A percentile compares a stretch with the other conserved stretches of the same genome.
Evolutionary conservation across 2,797 vertebrate species (phyloP).

Genomic region (Hydrophis major): DNA sequence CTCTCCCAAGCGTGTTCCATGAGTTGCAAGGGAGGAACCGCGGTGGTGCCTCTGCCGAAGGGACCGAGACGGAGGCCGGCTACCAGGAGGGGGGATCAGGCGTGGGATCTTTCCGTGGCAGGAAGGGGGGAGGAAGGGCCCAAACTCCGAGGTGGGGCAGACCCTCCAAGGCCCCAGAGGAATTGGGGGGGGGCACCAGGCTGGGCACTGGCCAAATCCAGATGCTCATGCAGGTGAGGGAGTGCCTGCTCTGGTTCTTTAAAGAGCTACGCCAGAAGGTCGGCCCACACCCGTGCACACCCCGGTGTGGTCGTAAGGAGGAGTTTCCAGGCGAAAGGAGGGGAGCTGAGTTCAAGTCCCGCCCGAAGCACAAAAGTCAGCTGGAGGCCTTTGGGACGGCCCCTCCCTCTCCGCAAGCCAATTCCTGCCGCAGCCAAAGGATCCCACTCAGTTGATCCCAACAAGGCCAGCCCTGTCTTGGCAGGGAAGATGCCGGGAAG

Average conservation of each 20-base stretch:
- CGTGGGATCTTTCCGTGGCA: no score
- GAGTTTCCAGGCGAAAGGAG: background rate
- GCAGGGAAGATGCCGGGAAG: background rate
- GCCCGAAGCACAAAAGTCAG: background rate
- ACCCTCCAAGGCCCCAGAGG: background rate
- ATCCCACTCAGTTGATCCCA: background rate
- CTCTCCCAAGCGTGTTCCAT: accelerated
- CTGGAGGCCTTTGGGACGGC: no score
- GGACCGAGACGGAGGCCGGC: background rate
- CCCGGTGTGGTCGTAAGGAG: background rate
- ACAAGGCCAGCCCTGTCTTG: background rate
- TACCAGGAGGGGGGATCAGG: background rate
- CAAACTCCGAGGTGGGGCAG: background rate
- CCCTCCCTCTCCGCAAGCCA: background rate
- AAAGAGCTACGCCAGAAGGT: background rate
- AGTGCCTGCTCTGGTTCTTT: background rate
- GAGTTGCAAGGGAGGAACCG: background rate
- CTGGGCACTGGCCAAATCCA: background rate
- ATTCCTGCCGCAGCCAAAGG: background rate
- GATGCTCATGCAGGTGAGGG: background rate
- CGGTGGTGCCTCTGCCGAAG: no score
- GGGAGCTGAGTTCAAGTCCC: background rate
- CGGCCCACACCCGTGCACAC: accelerated
- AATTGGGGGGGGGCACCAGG: accelerated
- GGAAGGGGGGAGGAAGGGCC: background rate